Percentiles rank a stretch among this genome's conserved stretches.
phyloP scores from a whole-genome alignment of 2,797 vertebrate genomes.

The Erpetoichthys calabaricus region DNA sequence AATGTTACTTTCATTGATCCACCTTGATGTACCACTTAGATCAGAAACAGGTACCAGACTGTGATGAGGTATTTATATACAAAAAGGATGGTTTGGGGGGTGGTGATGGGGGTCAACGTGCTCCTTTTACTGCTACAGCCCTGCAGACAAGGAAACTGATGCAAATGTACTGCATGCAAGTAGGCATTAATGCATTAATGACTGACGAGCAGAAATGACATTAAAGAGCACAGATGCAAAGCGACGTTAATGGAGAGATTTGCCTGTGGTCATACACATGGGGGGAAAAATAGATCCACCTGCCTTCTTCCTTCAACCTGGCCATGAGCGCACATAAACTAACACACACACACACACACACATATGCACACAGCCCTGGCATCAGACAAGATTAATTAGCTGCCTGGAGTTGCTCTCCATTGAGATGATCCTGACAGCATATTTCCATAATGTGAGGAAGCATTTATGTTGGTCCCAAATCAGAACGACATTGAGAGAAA shows the following conservation, averaged over 20 bases:
- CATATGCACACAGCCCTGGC: slow-evolving; percentile 55
- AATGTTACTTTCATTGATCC: not conserved
- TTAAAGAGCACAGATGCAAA: slow-evolving; percentile 57
- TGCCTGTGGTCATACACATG: slow-evolving; percentile 63
- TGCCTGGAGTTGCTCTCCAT: slow-evolving; percentile 48
- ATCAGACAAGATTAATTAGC: slow-evolving; percentile 80
- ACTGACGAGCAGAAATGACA: slow-evolving; percentile 60
- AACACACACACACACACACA: too few relatives aligned
- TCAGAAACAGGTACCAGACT: not conserved
- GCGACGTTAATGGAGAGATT: slow-evolving; percentile 93
- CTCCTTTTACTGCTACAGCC: slow-evolving; percentile 20
- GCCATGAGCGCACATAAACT: slow-evolving; percentile 29
- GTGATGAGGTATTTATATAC: slow-evolving; percentile 27
- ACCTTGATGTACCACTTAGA: not conserved
- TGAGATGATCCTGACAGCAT: slow-evolving; percentile 43
- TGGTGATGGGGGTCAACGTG: not conserved
- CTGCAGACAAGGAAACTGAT: slow-evolving; percentile 39
- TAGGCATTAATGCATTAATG: slow-evolving; percentile 74
- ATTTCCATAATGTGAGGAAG: slow-evolving; percentile 59
- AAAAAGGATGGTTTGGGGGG: slow-evolving; percentile 18
- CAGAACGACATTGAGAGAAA: slow-evolving; percentile 48
- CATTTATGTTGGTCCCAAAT: slow-evolving; percentile 41
- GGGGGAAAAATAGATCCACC: slow-evolving; percentile 34
- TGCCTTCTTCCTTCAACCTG: slow-evolving; percentile 57
- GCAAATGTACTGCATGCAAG: slow-evolving; percentile 52